phyloP scores from a whole-genome alignment of 2,888 invertebrate genomes.

The Caenorhabditis angaria region DNA sequence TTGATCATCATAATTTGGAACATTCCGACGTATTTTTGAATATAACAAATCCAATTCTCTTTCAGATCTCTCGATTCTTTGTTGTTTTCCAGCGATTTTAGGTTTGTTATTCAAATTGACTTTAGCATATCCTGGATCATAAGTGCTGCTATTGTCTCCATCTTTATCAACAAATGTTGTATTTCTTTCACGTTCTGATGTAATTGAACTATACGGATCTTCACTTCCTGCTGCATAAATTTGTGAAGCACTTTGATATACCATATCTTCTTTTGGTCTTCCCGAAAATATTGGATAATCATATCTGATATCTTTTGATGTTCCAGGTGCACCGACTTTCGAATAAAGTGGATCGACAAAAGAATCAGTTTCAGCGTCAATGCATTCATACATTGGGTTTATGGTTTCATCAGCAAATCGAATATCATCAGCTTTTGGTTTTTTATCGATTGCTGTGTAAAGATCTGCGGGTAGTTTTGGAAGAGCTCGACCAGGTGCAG shows the following conservation, averaged over 20 bases:
- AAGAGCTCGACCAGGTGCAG: slow-evolving; percentile 52
- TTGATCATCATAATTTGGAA: slow-evolving; percentile 16
- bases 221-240: slow-evolving; percentile 64
- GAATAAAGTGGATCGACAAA: slow-evolving; percentile 66
- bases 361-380: slow-evolving; percentile 64
- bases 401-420: slow-evolving; percentile 56
- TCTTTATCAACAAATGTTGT: slow-evolving; percentile 29
- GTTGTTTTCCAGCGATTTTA: slow-evolving; percentile 20
- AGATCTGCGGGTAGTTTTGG: slow-evolving; percentile 53
- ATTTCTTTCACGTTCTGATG: slow-evolving; percentile 51
- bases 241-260: slow-evolving; percentile 69
- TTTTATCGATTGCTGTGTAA: slow-evolving; percentile 56
- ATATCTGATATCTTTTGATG: slow-evolving; percentile 47
- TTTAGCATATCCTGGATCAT: slow-evolving; percentile 65
- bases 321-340: slow-evolving; percentile 49
- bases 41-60: slow-evolving; percentile 63
- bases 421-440: slow-evolving; percentile 39
- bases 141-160: slow-evolving; percentile 57
- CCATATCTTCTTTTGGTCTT: slow-evolving; percentile 39
- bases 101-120: slow-evolving; percentile 38
- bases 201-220: slow-evolving; percentile 69
- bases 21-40: slow-evolving; percentile 44
- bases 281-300: slow-evolving; percentile 63
- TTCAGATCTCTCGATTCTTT: slow-evolving; percentile 43
- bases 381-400: slow-evolving; percentile 65